Conservation (phyloP, 2,797 vertebrate species). For the Silurus lanzhouensis region DNA sequence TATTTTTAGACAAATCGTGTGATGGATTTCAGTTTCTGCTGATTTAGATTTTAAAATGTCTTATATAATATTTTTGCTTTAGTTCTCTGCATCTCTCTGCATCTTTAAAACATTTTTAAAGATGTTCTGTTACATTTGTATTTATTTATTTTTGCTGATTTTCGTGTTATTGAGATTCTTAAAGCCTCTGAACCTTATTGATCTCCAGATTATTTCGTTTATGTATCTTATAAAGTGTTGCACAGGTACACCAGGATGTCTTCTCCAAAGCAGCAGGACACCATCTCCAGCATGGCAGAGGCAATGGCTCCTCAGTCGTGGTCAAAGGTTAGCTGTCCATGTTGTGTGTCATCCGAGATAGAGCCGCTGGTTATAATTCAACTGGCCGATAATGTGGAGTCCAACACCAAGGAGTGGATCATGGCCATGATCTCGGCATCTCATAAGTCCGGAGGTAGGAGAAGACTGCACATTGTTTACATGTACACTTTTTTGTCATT, state of each 20-base stretch:
- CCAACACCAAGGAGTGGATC: constrained; percentile 78
- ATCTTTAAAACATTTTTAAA: neutral
- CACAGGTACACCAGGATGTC: constrained; percentile 47
- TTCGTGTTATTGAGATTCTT: neutral
- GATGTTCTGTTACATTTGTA: neutral
- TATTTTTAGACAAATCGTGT: neutral
- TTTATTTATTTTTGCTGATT: neutral
- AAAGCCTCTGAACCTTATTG: neutral
- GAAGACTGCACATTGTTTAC: neutral
- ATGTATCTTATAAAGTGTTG: neutral
- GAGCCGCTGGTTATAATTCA: constrained; percentile 77
- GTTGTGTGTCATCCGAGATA: constrained; percentile 66
- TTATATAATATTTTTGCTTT: neutral
- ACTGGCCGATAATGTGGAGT: constrained; percentile 66
- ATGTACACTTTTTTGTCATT: too few relatives aligned
- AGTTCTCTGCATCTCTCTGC: neutral
- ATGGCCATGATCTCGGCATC: constrained; percentile 69
- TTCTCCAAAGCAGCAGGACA: constrained; percentile 33
- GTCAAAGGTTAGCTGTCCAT: constrained; percentile 74
- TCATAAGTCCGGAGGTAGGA: constrained; percentile 73
- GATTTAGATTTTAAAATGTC: neutral
- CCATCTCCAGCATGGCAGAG: neutral
- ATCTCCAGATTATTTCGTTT: neutral
- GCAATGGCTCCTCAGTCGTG: constrained; percentile 57
- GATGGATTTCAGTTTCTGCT: neutral